Evolutionary conservation across 2,113 vertebrate species (phyloP).

Genomic region (Tupaia chinensis): DNA sequence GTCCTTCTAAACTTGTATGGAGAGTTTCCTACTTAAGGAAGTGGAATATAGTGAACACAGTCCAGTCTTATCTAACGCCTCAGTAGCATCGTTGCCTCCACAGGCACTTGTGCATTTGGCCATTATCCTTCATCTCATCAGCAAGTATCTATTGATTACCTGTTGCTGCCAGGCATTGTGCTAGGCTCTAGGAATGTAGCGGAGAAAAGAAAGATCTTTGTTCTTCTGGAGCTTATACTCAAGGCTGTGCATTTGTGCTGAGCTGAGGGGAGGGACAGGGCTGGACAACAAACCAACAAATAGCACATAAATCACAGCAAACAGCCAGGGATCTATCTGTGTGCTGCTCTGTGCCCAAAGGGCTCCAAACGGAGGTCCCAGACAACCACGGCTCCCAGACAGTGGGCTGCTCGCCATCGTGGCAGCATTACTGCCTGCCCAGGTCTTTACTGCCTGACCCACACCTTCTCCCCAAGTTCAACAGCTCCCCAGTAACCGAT

Average conservation of each 20-base stretch:
- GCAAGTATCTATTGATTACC: neutral
- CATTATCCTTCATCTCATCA: neutral
- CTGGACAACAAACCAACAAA: neutral
- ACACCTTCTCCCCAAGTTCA: neutral
- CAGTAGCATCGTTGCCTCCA: neutral
- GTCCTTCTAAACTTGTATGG: slow-evolving; percentile 14
- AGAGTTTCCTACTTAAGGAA: neutral
- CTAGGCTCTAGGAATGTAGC: neutral
- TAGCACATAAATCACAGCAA: neutral
- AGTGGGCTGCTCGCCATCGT: too few relatives aligned
- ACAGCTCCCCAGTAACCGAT: neutral
- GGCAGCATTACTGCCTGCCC: neutral
- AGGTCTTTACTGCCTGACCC: neutral
- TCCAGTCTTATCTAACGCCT: neutral
- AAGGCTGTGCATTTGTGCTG: neutral
- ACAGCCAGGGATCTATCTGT: neutral
- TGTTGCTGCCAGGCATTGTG: neutral
- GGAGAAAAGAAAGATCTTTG: neutral
- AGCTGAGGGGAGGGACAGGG: neutral
- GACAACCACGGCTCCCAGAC: neutral
- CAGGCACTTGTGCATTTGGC: neutral
- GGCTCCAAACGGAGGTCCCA: neutral
- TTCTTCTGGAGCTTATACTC: neutral
- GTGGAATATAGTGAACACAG: neutral
- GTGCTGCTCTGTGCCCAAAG: neutral